Evolutionary conservation across 1,140 invertebrate species (phyloP), one percentile per base, ranked within the genome.

Genomic region (Drosophila murphyi): DNA sequence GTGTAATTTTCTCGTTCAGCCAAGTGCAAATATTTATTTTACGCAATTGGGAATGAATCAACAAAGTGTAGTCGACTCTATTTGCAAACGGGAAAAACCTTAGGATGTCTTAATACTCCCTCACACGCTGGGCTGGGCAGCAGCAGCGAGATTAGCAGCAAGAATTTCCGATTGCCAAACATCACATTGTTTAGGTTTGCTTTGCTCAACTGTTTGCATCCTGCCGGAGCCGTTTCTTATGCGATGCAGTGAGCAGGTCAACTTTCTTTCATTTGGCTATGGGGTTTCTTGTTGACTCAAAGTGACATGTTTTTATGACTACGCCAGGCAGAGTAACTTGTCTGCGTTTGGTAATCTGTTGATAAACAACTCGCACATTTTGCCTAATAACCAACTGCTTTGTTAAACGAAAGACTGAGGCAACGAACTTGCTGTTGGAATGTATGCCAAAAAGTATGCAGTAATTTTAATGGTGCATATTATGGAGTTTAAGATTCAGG

Each of bases 281-380:
- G 67, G 60, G 51, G 80, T 82, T 80, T 80, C 67, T 72, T 74
- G 74, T 82, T 68, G 59, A 45, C 71, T 60, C 56, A 71, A 76
- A 71, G 75, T 75, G 74, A 76, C 63, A 20, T 20, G 20, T 20
- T 20, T 69, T 91, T 89, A 88, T 88, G 81, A 73, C 72, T 43
- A 12, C 32, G 59, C 45, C 20, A 82, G 79, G 71, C 20, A 20
- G 20, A 20, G 20, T 20, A 61, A 34, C 61, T 54, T 65, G 64
- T 76, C 61, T 69, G 50, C 62, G 74, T 90, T 90, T 90, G 83
- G 86, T 90, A 91, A 91, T 91, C 88, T 85, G 73, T 82, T 91
- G 91, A 91, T 88, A 91, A 88, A 89, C 83, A 91, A 91, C 89
- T 91, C 81, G 78, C 89, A 91, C 89, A 78, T 91, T 80, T 67